These are phyloP conservation scores for Enteromius paludinosus DNA, from an alignment of 2,797 vertebrate genomes.

Conservation along the genomic window DNA sequence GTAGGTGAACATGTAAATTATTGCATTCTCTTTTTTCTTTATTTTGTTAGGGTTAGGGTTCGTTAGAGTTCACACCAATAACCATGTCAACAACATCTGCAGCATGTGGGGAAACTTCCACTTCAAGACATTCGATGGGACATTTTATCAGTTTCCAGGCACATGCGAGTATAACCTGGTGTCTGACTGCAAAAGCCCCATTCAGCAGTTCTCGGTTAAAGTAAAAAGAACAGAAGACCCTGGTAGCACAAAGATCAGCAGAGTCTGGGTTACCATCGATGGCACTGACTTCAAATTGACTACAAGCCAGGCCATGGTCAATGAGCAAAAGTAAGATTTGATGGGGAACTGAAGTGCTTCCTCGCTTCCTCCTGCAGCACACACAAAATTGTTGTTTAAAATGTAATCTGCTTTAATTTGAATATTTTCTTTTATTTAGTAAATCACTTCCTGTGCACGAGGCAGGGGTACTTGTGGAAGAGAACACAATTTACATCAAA, in stretches of 20 bases:
- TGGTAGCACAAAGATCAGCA: slow-evolving; percentile 74
- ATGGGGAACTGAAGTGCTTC: background rate
- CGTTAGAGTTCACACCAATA: slow-evolving; percentile 72
- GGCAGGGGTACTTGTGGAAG: slow-evolving; percentile 83
- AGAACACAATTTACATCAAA: slow-evolving; percentile 82
- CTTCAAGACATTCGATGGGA: slow-evolving; percentile 93
- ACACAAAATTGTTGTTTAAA: background rate
- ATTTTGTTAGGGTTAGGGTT: no score
- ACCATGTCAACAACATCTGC: slow-evolving; percentile 88
- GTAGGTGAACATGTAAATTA: background rate
- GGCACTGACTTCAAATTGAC: slow-evolving; percentile 80
- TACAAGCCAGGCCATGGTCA: slow-evolving; percentile 72
- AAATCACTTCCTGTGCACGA: slow-evolving; percentile 81
- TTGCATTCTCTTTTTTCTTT: background rate
- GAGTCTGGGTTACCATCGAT: slow-evolving; percentile 81
- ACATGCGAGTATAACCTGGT: slow-evolving; percentile 90
- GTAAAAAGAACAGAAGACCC: slow-evolving; percentile 72
- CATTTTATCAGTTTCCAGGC: slow-evolving; percentile 86
- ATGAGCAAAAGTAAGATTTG: slow-evolving; percentile 80
- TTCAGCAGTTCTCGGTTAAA: slow-evolving; percentile 88
- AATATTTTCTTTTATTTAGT: slow-evolving; percentile 68
- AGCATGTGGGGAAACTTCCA: slow-evolving; percentile 94
- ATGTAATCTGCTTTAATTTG: background rate
- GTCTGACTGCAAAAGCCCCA: slow-evolving; percentile 84
- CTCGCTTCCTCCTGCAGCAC: no score